Base-by-base conservation (phyloP, 2,888 invertebrate species). In the Stenoptilia bipunctidactyla region DNA sequence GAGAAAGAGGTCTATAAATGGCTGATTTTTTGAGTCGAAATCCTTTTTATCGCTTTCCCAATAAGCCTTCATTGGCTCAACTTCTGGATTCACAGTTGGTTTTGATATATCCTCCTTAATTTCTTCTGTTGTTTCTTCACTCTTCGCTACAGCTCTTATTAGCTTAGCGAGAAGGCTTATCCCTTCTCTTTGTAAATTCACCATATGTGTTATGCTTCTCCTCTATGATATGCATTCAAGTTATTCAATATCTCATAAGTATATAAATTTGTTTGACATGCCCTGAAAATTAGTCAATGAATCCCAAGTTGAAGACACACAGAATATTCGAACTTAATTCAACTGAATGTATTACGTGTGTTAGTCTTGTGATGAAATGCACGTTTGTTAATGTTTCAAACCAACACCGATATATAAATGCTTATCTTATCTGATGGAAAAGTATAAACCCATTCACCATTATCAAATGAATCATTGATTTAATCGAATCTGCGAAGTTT, bases 261-360 rank as follows among this genome's bases (percentile, higher is more conserved):
- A 20, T 69, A 68, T 62, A 59, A 62, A 62, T 64, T 60, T 66
- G 76, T 63, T 76, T 72, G 65, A 59, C 72, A 79, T 79, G 70
- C 74, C 85, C 85, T 85, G 85, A 59, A 83, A 83, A 82, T 79
- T 70, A 80, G 71, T 77, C 73, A 84, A 85, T 68, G 77, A 73
- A 71, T 71, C 79, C 79, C 68, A 73, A 66, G 51, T 76, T 83
- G 80, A 79, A 82, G 83, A 83, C 80, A 80, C 83, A 83, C 83
- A 83, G 83, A 83, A 51, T 52, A 50, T 61, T 65, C 55, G 52
- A 64, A 69, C 67, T 67, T n/a, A 30, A 30, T 30, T 30, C 12
- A 30, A 30, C 12, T 8, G 4, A n/a, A 30, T 30, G 12, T 30
- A 3, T 9, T n/a, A 30, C 30, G 30, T 30, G 12, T 10, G 30